A percentile compares a stretch with the other conserved stretches of the same genome.
Conservation (phyloP, 2,888 invertebrate genomes). For the Homarus gammarus region DNA sequence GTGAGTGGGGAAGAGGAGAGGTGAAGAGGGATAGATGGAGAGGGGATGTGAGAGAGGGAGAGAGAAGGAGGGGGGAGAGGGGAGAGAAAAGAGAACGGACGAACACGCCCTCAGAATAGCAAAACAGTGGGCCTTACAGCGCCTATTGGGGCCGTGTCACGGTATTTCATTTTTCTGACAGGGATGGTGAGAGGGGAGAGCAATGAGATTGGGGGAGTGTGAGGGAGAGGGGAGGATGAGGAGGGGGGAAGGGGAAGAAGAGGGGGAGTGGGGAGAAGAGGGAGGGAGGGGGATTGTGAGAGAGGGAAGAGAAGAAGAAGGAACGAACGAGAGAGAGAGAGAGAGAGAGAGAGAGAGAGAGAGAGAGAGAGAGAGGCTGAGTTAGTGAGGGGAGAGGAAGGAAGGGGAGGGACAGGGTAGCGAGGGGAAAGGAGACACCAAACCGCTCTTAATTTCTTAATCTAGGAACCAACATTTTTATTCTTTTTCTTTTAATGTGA, state of each 20-base stretch:
- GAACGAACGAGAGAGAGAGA: not conserved
- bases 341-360: not conserved
- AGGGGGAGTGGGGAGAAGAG: not conserved
- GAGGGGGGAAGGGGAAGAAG: not conserved
- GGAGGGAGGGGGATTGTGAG: not conserved
- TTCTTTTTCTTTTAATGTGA: too few relatives aligned
- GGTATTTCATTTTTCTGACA: conserved; percentile 18
- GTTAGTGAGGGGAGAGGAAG: too few relatives aligned
- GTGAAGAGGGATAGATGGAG: not conserved
- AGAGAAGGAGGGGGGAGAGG: not conserved
- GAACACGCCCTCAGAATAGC: not conserved
- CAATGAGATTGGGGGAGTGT: conserved; percentile 2
- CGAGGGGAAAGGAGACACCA: too few relatives aligned
- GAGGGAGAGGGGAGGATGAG: not conserved
- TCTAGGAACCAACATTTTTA: too few relatives aligned
- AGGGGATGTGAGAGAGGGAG: not conserved
- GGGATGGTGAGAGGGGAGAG: not conserved
- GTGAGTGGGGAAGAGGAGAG: too few relatives aligned
- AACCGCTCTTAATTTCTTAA: too few relatives aligned
- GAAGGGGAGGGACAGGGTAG: too few relatives aligned
- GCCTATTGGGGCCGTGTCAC: not conserved
- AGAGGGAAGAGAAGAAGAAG: not conserved
- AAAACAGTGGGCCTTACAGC: conserved; percentile 4
- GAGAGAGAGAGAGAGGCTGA: not conserved
- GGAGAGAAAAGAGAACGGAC: not conserved